phyloP scores from a whole-genome alignment of 2,113 vertebrate genomes.

The Cercopithecus mona region DNA sequence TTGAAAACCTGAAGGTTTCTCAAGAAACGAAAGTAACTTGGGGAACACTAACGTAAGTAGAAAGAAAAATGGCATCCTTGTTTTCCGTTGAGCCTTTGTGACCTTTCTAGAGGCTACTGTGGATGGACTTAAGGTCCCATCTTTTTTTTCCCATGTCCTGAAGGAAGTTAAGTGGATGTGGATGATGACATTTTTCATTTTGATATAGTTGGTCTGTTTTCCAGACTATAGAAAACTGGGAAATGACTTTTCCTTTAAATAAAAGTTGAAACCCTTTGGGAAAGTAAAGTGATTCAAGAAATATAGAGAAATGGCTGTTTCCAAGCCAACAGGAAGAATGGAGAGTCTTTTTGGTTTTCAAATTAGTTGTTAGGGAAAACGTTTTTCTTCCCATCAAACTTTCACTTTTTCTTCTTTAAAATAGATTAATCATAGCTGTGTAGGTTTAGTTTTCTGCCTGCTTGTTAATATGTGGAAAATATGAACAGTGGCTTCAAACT shows the following conservation, averaged over 20 bases:
- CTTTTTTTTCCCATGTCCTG: constrained; percentile 2
- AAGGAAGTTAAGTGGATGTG: constrained; percentile 25
- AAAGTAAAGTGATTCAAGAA: constrained; percentile 61
- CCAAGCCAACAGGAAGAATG: constrained; percentile 43
- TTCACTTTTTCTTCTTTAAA: constrained; percentile 60
- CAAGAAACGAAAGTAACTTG: constrained; percentile 1
- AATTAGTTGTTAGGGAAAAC: constrained; percentile 53
- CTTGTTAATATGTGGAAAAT: constrained; percentile 65
- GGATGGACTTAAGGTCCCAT: constrained; percentile 11
- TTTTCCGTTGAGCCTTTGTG: constrained; percentile 30
- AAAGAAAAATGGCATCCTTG: constrained; percentile 52
- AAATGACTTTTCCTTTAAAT: constrained; percentile 72
- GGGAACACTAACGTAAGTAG: background rate
- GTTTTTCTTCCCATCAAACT: constrained; percentile 38
- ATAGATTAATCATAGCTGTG: constrained; percentile 24
- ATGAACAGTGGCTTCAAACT: constrained; percentile 35
- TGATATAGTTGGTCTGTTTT: constrained; percentile 50
- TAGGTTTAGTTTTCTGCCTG: constrained; percentile 29
- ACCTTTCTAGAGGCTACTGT: constrained; percentile 26
- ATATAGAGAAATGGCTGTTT: constrained; percentile 45
- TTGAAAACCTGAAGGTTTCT: constrained; percentile 44
- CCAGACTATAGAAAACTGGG: constrained; percentile 47
- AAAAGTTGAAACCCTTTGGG: constrained; percentile 61
- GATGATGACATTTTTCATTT: constrained; percentile 51
- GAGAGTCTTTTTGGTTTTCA: constrained; percentile 48